These are phyloP conservation scores for Pelobates cultripes DNA, from an alignment of 2,797 vertebrate species.

Conservation along the genomic window DNA sequence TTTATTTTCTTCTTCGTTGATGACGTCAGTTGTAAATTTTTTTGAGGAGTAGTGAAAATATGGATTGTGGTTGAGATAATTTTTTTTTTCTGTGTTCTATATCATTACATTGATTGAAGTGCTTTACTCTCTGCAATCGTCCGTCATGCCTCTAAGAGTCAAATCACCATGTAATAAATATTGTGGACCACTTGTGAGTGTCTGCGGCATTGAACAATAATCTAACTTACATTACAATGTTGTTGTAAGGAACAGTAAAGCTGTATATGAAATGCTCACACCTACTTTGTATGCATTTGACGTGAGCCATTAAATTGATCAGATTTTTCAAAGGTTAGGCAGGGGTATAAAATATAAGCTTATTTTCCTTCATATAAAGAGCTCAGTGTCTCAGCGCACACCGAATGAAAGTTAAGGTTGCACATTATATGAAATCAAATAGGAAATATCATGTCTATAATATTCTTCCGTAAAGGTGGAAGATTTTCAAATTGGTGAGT, in stretches of 20 bases:
- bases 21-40: not conserved
- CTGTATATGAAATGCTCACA: not conserved
- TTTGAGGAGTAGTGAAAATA: constrained; percentile 21
- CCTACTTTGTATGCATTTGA: too few species aligned
- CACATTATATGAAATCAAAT: too few species aligned
- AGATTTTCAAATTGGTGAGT: too few species aligned
- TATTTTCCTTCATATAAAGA: too few species aligned
- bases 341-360: too few species aligned
- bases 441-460: too few species aligned
- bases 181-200: not conserved
- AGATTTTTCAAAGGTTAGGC: too few species aligned
- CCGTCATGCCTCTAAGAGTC: not conserved
- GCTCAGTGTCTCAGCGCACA: too few species aligned
- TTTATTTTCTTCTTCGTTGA: constrained; percentile 14
- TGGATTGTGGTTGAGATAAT: constrained; percentile 34
- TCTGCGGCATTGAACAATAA: not conserved
- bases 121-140: constrained; percentile 15
- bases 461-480: too few species aligned
- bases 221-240: not conserved
- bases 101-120: constrained; percentile 24
- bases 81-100: constrained; percentile 30
- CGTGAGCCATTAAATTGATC: too few species aligned
- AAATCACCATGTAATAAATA: not conserved
- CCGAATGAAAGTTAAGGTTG: too few species aligned
- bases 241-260: not conserved